These are phyloP conservation scores for Gallirallus australis DNA, from an alignment of 2,797 vertebrate species.

Conservation along the genomic window DNA sequence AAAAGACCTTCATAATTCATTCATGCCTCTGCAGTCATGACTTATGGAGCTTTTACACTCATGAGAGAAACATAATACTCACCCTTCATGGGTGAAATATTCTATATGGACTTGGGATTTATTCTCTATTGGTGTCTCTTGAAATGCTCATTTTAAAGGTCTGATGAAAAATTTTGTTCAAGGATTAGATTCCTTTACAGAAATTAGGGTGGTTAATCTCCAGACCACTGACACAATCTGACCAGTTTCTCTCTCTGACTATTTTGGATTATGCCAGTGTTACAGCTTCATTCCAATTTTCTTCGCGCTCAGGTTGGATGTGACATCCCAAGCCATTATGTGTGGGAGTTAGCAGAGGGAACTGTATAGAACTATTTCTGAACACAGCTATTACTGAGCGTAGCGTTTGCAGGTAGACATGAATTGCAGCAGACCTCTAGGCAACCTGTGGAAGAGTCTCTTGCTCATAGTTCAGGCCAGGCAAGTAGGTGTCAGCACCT, in stretches of 20 bases:
- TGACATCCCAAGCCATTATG: not conserved
- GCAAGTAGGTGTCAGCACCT: not conserved
- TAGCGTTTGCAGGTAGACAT: not conserved
- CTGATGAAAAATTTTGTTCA: not conserved
- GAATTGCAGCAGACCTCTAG: not conserved
- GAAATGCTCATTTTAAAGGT: not conserved
- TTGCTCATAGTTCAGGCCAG: not conserved
- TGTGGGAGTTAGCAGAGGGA: not conserved
- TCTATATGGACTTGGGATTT: conserved; percentile 17
- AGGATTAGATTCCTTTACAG: not conserved
- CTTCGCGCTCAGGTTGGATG: not conserved
- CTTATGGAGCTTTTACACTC: conserved; percentile 44
- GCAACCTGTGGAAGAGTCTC: not conserved
- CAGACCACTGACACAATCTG: not conserved
- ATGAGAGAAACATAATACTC: conserved; percentile 55
- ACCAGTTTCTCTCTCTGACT: not conserved
- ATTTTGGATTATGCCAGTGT: not conserved
- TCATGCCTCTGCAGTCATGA: conserved; percentile 27
- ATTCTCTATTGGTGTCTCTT: conserved; percentile 5
- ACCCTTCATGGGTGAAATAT: conserved; percentile 67
- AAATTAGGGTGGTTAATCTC: not conserved
- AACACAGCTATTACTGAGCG: not conserved
- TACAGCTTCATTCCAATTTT: not conserved
- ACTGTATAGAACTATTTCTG: not conserved
- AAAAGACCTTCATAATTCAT: conserved; percentile 55